phyloP scores from a whole-genome alignment of 2,888 invertebrate genomes.

The Microplitis deprimator region DNA sequence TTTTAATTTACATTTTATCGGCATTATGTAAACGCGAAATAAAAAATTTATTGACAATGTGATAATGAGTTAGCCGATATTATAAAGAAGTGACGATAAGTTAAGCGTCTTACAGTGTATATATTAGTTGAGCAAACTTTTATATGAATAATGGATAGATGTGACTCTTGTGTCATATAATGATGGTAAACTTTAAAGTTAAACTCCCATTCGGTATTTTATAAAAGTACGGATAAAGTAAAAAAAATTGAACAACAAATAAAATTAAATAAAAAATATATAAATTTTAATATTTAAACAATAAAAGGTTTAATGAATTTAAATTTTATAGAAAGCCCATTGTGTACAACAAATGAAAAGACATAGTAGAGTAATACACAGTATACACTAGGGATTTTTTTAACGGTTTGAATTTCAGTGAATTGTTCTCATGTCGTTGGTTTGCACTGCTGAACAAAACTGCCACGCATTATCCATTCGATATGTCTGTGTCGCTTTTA shows the following conservation, averaged over 20 bases:
- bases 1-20: neutral
- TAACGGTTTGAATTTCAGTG: neutral
- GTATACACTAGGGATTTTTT: constrained; percentile 2
- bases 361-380: neutral
- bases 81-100: constrained; percentile 31
- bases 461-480: constrained; percentile 19
- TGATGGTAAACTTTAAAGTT: constrained; percentile 18
- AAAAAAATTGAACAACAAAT: neutral
- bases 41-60: constrained; percentile 1
- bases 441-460: constrained; percentile 6
- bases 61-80: constrained; percentile 5
- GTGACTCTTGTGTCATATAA: constrained; percentile 10
- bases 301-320: too few species aligned
- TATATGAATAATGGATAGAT: constrained; percentile 39
- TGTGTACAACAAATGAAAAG: neutral
- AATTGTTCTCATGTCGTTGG: constrained; percentile 17
- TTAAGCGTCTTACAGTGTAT: constrained; percentile 6
- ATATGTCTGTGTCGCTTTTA: constrained; percentile 14
- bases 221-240: neutral
- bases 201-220: constrained; percentile 4
- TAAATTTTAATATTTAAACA: neutral
- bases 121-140: constrained; percentile 27
- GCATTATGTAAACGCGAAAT: neutral
- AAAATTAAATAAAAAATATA: neutral
- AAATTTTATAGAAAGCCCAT: neutral